These are phyloP conservation scores for Phyto melanocephala DNA, from an alignment of 2,888 invertebrate genomes.

Conservation along the genomic window DNA sequence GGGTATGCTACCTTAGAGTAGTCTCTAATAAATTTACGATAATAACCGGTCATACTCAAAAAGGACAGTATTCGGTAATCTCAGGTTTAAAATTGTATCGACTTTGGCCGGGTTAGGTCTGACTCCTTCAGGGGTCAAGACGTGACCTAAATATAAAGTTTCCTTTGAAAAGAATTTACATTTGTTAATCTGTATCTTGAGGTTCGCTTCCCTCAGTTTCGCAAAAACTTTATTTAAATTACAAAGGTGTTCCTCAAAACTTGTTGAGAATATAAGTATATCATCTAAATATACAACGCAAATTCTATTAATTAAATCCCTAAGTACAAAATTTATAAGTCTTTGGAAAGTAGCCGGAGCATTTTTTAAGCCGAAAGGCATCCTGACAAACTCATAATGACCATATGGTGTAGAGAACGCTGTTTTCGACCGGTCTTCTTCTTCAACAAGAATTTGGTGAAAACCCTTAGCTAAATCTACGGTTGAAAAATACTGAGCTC, in stretches of 20 bases:
- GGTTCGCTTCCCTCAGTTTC: background rate
- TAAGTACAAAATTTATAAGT: background rate
- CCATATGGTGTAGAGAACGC: no score
- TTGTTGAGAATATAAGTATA: background rate
- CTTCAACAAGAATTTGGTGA: no score
- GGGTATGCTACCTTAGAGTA: slow-evolving; percentile 8
- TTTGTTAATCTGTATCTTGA: slow-evolving; percentile 1
- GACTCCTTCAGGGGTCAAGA: background rate
- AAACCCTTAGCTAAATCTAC: no score
- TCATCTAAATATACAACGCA: no score
- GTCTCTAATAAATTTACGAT: background rate
- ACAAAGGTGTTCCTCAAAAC: background rate
- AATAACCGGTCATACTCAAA: background rate
- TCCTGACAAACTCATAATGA: no score
- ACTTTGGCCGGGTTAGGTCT: background rate
- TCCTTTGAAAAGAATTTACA: slow-evolving; percentile 3
- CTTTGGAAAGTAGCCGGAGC: no score
- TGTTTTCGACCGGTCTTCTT: no score
- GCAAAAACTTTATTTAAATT: background rate
- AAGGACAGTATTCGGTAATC: background rate
- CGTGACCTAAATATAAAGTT: background rate
- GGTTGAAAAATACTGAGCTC: no score
- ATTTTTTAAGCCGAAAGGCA: no score
- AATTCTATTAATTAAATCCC: background rate
- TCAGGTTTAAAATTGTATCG: no score